phyloP scores from a whole-genome alignment of 2,888 invertebrate species.

The Sarcophaga rosellei region DNA sequence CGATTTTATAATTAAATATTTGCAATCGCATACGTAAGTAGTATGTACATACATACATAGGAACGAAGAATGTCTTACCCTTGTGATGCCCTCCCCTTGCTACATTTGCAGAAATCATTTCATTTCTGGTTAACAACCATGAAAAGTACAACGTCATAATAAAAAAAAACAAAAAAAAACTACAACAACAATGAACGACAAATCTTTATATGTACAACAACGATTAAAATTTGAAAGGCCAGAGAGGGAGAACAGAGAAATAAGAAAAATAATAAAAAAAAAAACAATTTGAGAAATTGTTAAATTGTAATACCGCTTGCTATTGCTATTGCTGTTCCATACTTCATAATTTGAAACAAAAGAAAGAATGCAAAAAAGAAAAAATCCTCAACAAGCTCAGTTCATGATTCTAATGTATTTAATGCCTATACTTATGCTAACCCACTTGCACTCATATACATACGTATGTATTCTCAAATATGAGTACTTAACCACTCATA shows the following conservation, averaged over 20 bases:
- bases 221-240: background rate
- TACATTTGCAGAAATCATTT: no score
- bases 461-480: background rate
- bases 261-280: background rate
- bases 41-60: background rate
- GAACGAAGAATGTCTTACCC: no score
- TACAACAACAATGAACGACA: background rate
- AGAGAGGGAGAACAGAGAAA: no score
- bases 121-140: background rate
- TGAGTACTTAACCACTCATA: background rate
- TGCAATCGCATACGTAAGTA: slow-evolving; percentile 2
- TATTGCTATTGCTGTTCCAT: background rate
- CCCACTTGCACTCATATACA: background rate
- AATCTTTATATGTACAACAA: background rate
- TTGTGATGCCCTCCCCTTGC: no score
- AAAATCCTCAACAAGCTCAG: background rate
- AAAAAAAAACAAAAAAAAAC: slow-evolving; percentile 5
- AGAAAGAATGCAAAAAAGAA: slow-evolving; percentile 10
- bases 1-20: slow-evolving; percentile 48
- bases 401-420: slow-evolving; percentile 12
- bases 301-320: slow-evolving; percentile 28
- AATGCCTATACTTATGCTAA: background rate
- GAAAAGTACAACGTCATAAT: slow-evolving; percentile 4
- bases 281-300: slow-evolving; percentile 23
- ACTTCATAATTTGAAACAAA: no score